Base-by-base conservation (phyloP, 2,888 invertebrate genomes). In the Orchestes rusci region DNA sequence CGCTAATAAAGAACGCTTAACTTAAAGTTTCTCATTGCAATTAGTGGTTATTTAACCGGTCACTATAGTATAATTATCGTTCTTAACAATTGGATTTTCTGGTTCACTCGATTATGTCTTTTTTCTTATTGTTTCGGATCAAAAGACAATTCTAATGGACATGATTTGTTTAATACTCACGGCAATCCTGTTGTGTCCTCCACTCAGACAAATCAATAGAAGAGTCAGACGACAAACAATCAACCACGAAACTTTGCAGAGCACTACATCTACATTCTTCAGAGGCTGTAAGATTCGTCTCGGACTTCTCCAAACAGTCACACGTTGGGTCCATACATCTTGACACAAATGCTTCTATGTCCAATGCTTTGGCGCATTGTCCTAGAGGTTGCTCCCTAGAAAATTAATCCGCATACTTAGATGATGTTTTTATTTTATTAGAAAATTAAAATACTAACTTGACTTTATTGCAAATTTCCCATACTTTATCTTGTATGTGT, bases 291-390 rank as follows among this genome's bases (percentile, higher is more conserved):
- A 55, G 53, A 44, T 66, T 64, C 12, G 53, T 55, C 28, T 71
- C 66, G n/a, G 70, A 62, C 36, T 71, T 66, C 51, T 77, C 74
- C 1, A 84, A 68, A 59, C 90, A 90, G 39, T 77, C 75, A 63
- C 89, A 90, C 32, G 82, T 76, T 31, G 79, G 80, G 65, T 87
- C 86, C 45, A 86, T 63, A 62, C 90, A 90, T 43, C 77, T 77
- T 45, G 79, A 77, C 17, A 82, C 72, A 68, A 82, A 84, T 47
- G 78, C 77, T 53, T 85, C 80, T 12, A 82, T 65, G 60, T 83
- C 75, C 0, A 85, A 65, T 1, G 75, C 73, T 47, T 71, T 72
- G 8, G 71, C 72, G 64, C 89, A 89, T 40, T 73, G 71, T 0
- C 75, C 68, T 35, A 89, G 73, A 0, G 80, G 78, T 39, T 78